Evolutionary conservation across 2,888 invertebrate genomes (phyloP).

Genomic region (Slavum lentiscoides): DNA sequence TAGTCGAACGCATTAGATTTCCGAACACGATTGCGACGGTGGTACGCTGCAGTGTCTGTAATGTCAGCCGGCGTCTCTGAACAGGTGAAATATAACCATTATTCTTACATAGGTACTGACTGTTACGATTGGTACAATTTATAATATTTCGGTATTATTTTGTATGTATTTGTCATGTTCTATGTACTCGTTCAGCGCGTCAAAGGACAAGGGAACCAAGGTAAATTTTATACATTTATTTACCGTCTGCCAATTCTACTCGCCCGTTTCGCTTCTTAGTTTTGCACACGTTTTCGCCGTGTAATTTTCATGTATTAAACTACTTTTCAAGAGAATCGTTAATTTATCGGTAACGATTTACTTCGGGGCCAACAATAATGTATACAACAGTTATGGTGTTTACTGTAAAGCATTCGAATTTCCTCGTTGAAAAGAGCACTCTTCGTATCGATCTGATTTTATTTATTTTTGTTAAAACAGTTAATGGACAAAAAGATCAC

Average conservation of each 20-base stretch:
- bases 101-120: conserved; percentile 58
- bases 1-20: conserved; percentile 20
- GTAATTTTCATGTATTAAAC: background rate
- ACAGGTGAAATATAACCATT: conserved; percentile 68
- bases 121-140: conserved; percentile 57
- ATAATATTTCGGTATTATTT: conserved; percentile 55
- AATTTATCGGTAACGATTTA: background rate
- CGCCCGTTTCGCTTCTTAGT: background rate
- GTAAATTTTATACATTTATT: conserved; percentile 61
- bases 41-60: conserved; percentile 56
- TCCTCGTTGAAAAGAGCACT: background rate
- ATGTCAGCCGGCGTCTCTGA: conserved; percentile 92
- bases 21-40: conserved; percentile 4
- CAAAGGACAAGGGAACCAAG: conserved; percentile 86
- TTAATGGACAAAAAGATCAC: conserved; percentile 38
- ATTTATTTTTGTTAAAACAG: conserved; percentile 4
- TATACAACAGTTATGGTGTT: background rate
- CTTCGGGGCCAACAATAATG: too few species aligned
- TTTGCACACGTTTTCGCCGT: background rate
- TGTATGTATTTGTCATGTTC: conserved; percentile 58
- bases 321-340: too few species aligned
- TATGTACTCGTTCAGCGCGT: conserved; percentile 68
- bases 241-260: background rate
- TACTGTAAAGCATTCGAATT: background rate
- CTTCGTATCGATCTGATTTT: background rate